Base-by-base conservation (phyloP, 2,888 invertebrate species). In the Sinodicranocentrus sp. region DNA sequence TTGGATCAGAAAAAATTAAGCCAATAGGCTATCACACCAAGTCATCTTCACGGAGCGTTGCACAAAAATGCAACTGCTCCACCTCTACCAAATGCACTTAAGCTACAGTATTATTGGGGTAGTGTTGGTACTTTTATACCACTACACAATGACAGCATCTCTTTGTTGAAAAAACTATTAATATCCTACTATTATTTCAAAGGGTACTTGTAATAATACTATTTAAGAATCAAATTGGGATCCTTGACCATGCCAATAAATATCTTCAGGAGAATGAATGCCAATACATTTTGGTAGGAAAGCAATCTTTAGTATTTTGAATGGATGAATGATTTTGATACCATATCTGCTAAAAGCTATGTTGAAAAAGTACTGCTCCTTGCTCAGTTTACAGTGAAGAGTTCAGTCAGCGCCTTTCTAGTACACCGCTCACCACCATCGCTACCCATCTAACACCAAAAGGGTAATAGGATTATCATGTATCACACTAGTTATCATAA, bases 41-140 rank as follows among this genome's bases (percentile, higher is more conserved):
- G 68, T 44, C 84, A 84, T 84, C 84, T 84, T 84, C 59, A 54
- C 78, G 77, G 83, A 67, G 61, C 48, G 65, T 23, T 78, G 78
- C 72, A 73, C 84, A 78, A 84, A 72, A 44, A 17, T 44, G 70
- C 68, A 70, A 57, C 57, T 67, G 82, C 82, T 75, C 54, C 23
- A 67, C 67, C n/a, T 57, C 39, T 39, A 61, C 39, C 25, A 48
- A 19, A 26, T 15, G 17, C 63, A 21, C 13, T 21, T 48, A 33
- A 6, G 48, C 48, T 48, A n/a, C n/a, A 10, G 33, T 33, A 10
- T 10, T 33, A 48, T 48, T 10, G 10, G 48, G 10, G 3, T 48
- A 3, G 48, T 2, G 48, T 48, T 48, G 48, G 48, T n/a, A 48
- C 15, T 48, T 48, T 10, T n/a, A 10, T 48, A n/a, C 19, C 25